Evolutionary conservation across 1,140 invertebrate species (phyloP), one percentile per base, ranked within the genome.

Genomic region (Pseudomyrmex concolor): DNA sequence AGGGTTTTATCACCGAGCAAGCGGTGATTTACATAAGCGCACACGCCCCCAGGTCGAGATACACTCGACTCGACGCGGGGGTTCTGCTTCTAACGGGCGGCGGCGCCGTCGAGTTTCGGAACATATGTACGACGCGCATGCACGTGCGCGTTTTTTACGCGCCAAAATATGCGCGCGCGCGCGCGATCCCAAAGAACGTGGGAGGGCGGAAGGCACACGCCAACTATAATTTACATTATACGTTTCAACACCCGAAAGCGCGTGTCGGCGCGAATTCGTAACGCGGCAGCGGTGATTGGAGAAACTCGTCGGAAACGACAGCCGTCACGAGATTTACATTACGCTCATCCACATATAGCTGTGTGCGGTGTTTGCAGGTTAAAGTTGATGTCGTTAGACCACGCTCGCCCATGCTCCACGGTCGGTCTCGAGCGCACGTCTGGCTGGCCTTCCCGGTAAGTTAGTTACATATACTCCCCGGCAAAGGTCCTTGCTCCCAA

Each of bases 341-440:
- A 72, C 67, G 48, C 84, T 72, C 72, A 43, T 64, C 51, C 81
- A 50, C 66, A 82, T 51, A 43, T 54, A 77, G 48, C 43, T 12
- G 17, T 22, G 25, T 12, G 17, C 45, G 22, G 51, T 72, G 76
- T 87, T 87, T 57, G 64, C 67, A 51, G 83, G 76, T 84, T 82
- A 82, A 87, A 88, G 78, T 66, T 72, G 67, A 88, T 68, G 87
- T 85, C 83, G 83, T 85, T 74, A 64, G 66, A 80, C 34, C 55
- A 83, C 63, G 84, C 66, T 5, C 80, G 19, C 19, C 66, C 19
- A 54, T 15, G 55, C 25, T 62, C 70, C 54, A 34, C 43, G 48
- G 10, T 34, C 25, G 43, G 51, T 55, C 73, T 43, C 67, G 63
- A 82, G 67, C 51, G 86, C 81, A 55, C 55, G 74, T 81, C 60